A percentile compares a stretch with the other conserved stretches of the same genome.
Evolutionary conservation across 2,797 vertebrate genomes (phyloP).

Genomic region (Lutjanus campechanus): DNA sequence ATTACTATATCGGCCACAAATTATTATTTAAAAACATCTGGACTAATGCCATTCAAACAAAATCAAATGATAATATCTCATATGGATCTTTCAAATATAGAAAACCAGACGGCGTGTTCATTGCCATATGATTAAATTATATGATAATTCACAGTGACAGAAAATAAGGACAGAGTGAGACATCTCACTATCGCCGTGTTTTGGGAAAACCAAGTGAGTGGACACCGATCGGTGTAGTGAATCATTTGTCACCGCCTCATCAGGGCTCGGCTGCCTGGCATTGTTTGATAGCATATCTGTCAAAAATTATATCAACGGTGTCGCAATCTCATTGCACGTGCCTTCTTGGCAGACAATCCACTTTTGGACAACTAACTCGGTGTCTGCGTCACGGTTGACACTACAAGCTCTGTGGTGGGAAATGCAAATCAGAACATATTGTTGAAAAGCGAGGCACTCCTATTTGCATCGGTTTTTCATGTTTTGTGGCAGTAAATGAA

Average conservation of each 20-base stretch:
- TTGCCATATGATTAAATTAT: not conserved
- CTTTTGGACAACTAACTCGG: not conserved
- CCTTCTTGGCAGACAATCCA: not conserved
- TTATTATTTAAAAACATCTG: not conserved
- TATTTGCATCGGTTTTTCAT: not conserved
- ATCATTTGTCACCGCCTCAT: not conserved
- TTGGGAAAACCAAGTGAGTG: constrained; percentile 14
- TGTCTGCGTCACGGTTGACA: not conserved
- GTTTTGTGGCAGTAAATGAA: not conserved
- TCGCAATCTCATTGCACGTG: not conserved
- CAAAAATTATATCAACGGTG: not conserved
- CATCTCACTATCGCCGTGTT: not conserved
- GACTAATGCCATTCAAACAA: not conserved
- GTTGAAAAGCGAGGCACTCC: not conserved
- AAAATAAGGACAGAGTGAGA: constrained; percentile 58
- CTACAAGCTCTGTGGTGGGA: not conserved
- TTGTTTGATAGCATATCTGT: not conserved
- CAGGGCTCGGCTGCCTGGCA: not conserved
- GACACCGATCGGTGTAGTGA: not conserved
- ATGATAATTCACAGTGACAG: not conserved
- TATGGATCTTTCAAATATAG: not conserved
- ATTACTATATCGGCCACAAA: not conserved
- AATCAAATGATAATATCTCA: not conserved
- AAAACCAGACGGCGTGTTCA: not conserved
- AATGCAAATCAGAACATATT: not conserved